Evolutionary conservation across 2,888 invertebrate species (phyloP).

Genomic region (Heliconius ethilla): DNA sequence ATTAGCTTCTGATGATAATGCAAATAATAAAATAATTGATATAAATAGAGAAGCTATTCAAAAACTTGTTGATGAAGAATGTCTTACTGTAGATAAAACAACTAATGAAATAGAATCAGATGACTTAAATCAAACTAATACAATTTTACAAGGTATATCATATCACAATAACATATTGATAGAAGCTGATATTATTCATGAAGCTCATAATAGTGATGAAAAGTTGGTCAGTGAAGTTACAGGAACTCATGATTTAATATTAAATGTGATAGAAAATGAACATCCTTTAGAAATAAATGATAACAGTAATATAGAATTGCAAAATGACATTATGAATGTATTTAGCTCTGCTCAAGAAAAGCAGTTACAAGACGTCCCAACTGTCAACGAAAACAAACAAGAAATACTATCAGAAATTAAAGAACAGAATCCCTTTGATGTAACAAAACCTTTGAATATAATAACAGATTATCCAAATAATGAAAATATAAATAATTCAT

Average conservation of each 20-base stretch:
- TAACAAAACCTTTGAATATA: slow-evolving; percentile 28
- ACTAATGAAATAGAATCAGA: neutral
- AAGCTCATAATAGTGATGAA: neutral
- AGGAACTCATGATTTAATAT: neutral
- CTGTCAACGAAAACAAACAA: neutral
- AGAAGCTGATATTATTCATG: neutral
- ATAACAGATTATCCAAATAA: slow-evolving; percentile 22
- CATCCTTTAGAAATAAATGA: neutral
- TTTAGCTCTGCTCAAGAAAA: neutral
- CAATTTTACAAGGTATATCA: neutral
- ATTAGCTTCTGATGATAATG: neutral
- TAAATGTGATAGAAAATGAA: neutral
- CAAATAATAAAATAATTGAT: neutral
- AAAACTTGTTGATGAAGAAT: neutral
- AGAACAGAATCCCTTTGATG: slow-evolving; percentile 5
- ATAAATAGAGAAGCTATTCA: neutral
- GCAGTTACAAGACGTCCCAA: neutral
- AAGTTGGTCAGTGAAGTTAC: neutral
- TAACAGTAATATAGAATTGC: neutral
- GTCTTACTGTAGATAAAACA: no score
- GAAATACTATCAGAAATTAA: neutral
- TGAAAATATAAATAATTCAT: neutral
- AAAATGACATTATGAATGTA: neutral
- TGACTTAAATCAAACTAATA: neutral
- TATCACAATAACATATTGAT: neutral